A percentile compares a stretch with the other conserved stretches of the same genome.
Evolutionary conservation across 37 sponge, comb jelly and placozoan species (phyloP).

Genomic region (Eunapius fragilis): DNA sequence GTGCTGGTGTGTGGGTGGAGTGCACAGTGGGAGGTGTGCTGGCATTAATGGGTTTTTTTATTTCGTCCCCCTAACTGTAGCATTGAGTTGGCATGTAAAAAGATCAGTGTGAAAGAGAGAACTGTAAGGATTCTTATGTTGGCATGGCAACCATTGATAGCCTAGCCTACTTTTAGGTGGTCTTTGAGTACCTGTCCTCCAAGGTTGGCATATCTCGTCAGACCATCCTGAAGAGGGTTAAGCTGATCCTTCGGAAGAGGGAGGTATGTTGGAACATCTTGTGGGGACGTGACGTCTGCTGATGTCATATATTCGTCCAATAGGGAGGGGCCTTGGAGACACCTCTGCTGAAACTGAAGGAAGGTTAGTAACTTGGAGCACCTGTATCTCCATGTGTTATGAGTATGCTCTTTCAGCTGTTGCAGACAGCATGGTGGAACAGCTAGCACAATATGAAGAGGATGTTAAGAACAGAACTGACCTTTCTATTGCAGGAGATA

Average conservation of each 20-base stretch:
- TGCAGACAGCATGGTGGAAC: constrained; percentile 55
- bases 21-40: background rate
- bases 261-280: constrained; percentile 46
- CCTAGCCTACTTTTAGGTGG: constrained; percentile 23
- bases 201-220: constrained; percentile 46
- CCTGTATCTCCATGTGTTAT: background rate
- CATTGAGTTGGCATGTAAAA: constrained; percentile 26
- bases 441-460: constrained; percentile 47
- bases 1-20: background rate
- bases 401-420: constrained; percentile 26
- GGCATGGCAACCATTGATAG: background rate
- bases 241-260: constrained; percentile 49
- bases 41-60: background rate
- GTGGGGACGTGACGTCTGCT: background rate
- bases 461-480: constrained; percentile 32
- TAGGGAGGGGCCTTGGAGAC: constrained; percentile 4
- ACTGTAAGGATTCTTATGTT: constrained; percentile 7
- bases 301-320: background rate
- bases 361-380: background rate
- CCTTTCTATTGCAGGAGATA: background rate
- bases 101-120: constrained; percentile 9
- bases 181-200: constrained; percentile 67
- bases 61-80: background rate
- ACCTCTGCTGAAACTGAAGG: constrained; percentile 17
- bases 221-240: constrained; percentile 51